A percentile compares a stretch with the other conserved stretches of the same genome.
phyloP scores from a whole-genome alignment of 2,888 invertebrate species.

The Sinopyrophorus schimmeli region DNA sequence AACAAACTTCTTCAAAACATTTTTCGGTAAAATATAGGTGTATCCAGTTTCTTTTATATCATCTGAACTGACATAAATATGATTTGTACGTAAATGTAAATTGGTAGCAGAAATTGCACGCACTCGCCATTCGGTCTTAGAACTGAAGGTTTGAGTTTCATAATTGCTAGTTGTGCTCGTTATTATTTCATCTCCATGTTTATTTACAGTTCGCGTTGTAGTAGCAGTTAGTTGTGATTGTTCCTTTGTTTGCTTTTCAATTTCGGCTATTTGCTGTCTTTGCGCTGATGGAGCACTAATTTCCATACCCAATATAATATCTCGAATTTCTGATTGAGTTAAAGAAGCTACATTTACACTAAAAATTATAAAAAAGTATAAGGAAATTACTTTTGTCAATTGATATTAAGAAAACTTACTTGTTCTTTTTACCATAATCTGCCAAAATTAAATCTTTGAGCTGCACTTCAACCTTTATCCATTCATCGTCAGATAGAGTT shows the following conservation, averaged over 20 bases:
- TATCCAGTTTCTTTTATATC: constrained; percentile 99
- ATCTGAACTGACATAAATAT: constrained; percentile 98
- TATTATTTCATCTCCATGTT: constrained; percentile 99
- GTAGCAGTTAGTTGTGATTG: constrained; percentile 98
- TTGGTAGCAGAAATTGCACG: constrained; percentile 98
- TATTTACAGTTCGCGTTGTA: constrained; percentile 97
- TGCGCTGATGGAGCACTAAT: constrained; percentile 99
- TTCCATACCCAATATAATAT: constrained; percentile 99
- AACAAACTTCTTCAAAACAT: constrained; percentile 98
- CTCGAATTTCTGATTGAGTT: constrained; percentile 98
- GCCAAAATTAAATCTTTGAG: constrained; percentile 97
- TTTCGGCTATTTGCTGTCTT: constrained; percentile 98
- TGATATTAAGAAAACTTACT: constrained; percentile 63
- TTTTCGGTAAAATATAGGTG: constrained; percentile 92
- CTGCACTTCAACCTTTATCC: constrained; percentile 99
- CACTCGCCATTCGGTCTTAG: constrained; percentile 98
- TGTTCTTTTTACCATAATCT: constrained; percentile 99
- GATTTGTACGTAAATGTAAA: constrained; percentile 94
- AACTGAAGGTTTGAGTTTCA: constrained; percentile 97
- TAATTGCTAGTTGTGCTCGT: constrained; percentile 99
- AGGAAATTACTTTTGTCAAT: too few species aligned
- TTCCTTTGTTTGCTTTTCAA: constrained; percentile 99
- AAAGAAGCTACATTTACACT: constrained; percentile 97
- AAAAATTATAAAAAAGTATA: constrained; percentile 34
- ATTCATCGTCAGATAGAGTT: constrained; percentile 94